phyloP scores from a whole-genome alignment of 2,888 invertebrate species.

The Acronicta psi region DNA sequence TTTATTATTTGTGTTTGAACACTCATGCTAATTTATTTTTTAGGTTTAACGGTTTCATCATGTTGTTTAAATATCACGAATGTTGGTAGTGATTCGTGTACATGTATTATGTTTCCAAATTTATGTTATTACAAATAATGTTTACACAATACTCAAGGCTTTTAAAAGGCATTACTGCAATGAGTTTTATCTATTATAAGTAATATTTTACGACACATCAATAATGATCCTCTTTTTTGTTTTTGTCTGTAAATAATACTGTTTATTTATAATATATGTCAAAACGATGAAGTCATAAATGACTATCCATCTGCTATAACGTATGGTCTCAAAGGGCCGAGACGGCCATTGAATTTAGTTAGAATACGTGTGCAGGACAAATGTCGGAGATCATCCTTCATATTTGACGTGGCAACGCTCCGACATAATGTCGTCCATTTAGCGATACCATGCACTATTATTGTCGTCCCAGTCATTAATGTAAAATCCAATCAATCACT shows the following conservation, averaged over 20 bases:
- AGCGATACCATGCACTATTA: slow-evolving; percentile 76
- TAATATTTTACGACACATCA: slow-evolving; percentile 26
- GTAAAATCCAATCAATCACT: slow-evolving; percentile 78
- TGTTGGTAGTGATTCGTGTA: slow-evolving; percentile 63
- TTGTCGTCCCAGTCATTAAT: slow-evolving; percentile 77
- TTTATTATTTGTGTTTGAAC: slow-evolving; percentile 84
- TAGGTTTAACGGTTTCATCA: slow-evolving; percentile 86
- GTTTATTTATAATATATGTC: slow-evolving; percentile 53
- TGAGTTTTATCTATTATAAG: slow-evolving; percentile 42
- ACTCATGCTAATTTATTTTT: slow-evolving; percentile 83
- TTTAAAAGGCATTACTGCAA: slow-evolving; percentile 42
- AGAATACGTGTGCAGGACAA: slow-evolving; percentile 72
- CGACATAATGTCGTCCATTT: slow-evolving; percentile 81
- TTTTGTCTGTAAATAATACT: slow-evolving; percentile 45
- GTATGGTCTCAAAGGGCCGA: slow-evolving; percentile 63
- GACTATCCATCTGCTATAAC: slow-evolving; percentile 59
- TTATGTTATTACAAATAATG: slow-evolving; percentile 56
- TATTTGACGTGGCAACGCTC: slow-evolving; percentile 77
- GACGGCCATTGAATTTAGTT: slow-evolving; percentile 70
- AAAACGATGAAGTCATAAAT: slow-evolving; percentile 62
- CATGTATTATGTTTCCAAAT: slow-evolving; percentile 64
- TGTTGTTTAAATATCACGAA: slow-evolving; percentile 81
- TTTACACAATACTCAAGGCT: slow-evolving; percentile 62
- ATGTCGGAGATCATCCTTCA: slow-evolving; percentile 78
- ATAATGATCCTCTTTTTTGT: slow-evolving; percentile 22